Percentiles rank a stretch among this genome's conserved stretches.
Conservation (phyloP, 2,888 invertebrate species). For the Hypomecis atomaria region DNA sequence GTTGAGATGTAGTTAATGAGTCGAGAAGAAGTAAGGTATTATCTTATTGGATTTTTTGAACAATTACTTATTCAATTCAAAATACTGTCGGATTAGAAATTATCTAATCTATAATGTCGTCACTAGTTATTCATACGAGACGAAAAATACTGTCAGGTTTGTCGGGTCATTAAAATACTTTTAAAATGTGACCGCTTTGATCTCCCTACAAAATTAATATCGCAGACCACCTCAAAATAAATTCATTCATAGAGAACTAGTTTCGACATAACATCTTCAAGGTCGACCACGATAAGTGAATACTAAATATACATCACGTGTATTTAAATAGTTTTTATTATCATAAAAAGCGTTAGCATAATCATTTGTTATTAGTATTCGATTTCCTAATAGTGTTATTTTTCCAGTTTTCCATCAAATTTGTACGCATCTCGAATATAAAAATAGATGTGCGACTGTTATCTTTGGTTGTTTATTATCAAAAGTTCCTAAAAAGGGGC, state of each 20-base stretch:
- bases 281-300: constrained; percentile 25
- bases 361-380: not conserved
- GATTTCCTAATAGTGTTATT: constrained; percentile 10
- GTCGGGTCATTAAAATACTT: not conserved
- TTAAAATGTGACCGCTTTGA: not conserved
- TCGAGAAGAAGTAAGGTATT: no score
- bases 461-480: no score
- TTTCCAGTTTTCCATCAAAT: no score
- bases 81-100: no score
- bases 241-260: constrained; percentile 23
- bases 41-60: no score
- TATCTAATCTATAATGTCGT: no score
- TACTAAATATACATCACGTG: constrained; percentile 15
- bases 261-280: constrained; percentile 22
- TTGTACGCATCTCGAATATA: no score
- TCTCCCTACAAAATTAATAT: not conserved
- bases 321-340: constrained; percentile 9
- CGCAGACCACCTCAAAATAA: constrained; percentile 4
- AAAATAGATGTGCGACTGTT: no score
- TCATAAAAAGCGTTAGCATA: constrained; percentile 6
- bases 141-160: constrained; percentile 2
- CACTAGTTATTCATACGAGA: not conserved
- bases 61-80: no score
- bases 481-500: no score
- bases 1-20: no score